Evolutionary conservation across 1,140 invertebrate species (phyloP), one percentile per base, ranked within the genome.

Genomic region (Archegozetes longisetosus): DNA sequence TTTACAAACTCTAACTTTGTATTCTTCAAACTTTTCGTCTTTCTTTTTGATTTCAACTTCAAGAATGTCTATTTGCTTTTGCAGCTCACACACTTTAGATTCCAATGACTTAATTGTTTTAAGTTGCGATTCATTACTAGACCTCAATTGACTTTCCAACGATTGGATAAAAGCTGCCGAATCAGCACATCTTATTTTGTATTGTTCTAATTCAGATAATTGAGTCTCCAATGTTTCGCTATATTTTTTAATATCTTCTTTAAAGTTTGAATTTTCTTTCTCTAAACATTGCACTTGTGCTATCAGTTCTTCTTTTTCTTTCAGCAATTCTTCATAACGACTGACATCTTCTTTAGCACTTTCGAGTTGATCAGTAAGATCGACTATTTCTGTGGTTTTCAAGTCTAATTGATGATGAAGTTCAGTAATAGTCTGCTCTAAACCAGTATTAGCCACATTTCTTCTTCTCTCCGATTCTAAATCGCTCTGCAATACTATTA

Each of bases 11-110:
- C 54, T 12, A 57, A 9, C n/a, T 60, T 60, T 60, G 48, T 54
- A 63, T 52, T 60, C 46, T 28, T 54, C 49, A 61, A 61, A 62
- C n/a, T 61, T 26, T 28, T 14, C 3, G 17, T 50, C 9, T 17
- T 25, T 61, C 2, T 26, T 26, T 24, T 28, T 17, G 47, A 55
- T 12, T 27, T 61, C 60, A 3, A 14, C 23, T 50, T 61, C 60
- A 58, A 20, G 32, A 2, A 49, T 12, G 25, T 27, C 2, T 9
- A 59, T n/a, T 24, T 49, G 61, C 9, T 61, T 29, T 61, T 58
- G 17, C 28, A 61, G 28, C 1, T 61, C 48, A 25, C 6, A 17
- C 17, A 62, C 23, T 59, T 22, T 23, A 17, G 14, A n/a, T 60
- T 61, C 55, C 22, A 51, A 61, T 2, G 1, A 1, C 2, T 3